Evolutionary conservation across 2,888 invertebrate species (phyloP), one percentile per base, ranked within the genome.

Genomic region (Gymnosoma rotundatum): DNA sequence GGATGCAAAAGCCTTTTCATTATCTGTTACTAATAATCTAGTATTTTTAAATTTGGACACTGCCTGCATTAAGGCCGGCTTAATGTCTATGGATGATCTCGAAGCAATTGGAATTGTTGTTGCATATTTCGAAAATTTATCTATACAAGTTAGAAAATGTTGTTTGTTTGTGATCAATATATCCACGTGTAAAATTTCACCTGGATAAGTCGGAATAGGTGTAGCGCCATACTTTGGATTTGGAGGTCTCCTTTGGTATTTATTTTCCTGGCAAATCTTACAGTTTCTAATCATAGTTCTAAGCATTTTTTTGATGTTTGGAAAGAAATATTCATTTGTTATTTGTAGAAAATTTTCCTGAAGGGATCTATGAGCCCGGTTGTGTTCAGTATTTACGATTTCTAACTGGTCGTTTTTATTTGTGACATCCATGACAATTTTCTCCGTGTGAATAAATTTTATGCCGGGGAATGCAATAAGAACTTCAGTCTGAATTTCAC

Each of bases 391-490:
- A 12, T 18, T 54, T 21, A 12, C 54, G n/a, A 21, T 54, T 4
- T 54, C 54, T 20, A 18, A 54, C 54, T 54, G 9, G 12, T 54
- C 54, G 18, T 54, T 20, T 21, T 56, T 4, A 14, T 14, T 18
- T 56, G 20, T 56, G 10, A 56, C 56, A 56, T 45, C 45, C 45
- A 45, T 45, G 14, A 56, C 56, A 9, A 56, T 12, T 56, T 56
- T 56, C 20, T 56, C 5, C 18, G 21, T 56, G 20, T 21, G 3
- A 21, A 20, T 1, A 56, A 56, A 21, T 20, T 56, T 56, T 20
- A 12, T 14, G 25, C 25, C 25, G 25, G 25, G 7, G 25, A 56
- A 8, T 12, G 14, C n/a, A 56, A 56, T n/a, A 9, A 0, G 20
- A 56, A 54, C 12, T 14, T 14, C 12, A 45, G 12, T 16, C 45